phyloP scores from a whole-genome alignment of 2,113 vertebrate species.

The Octodon degus region DNA sequence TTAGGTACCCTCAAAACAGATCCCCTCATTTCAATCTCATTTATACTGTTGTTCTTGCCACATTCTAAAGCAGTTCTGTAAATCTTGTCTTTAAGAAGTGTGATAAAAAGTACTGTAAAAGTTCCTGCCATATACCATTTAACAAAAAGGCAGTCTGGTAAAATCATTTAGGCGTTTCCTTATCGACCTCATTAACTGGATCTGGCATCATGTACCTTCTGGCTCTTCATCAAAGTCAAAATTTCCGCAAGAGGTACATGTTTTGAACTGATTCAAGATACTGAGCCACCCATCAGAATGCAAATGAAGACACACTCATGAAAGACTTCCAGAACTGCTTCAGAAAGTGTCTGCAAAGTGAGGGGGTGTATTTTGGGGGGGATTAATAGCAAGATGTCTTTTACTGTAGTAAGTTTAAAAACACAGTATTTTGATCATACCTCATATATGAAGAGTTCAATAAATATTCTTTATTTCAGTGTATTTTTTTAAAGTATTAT shows the following conservation, averaged over 20 bases:
- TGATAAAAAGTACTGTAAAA: neutral
- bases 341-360: neutral
- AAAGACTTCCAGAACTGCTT: neutral
- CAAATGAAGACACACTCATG: neutral
- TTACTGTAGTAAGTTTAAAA: neutral
- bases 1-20: neutral
- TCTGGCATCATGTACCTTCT: neutral
- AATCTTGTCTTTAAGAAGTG: neutral
- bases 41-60: neutral
- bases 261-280: neutral
- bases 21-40: neutral
- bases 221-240: neutral
- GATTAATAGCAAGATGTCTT: neutral
- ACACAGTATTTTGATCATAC: neutral
- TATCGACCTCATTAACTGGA: neutral
- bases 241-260: neutral
- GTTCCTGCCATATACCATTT: neutral
- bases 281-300: neutral
- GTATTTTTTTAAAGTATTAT: conserved; percentile 7
- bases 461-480: neutral
- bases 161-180: neutral
- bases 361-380: neutral
- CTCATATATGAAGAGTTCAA: neutral
- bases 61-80: neutral
- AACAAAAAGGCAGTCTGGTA: neutral